phyloP scores from a whole-genome alignment of 2,888 invertebrate genomes.

The Gibbula magus region DNA sequence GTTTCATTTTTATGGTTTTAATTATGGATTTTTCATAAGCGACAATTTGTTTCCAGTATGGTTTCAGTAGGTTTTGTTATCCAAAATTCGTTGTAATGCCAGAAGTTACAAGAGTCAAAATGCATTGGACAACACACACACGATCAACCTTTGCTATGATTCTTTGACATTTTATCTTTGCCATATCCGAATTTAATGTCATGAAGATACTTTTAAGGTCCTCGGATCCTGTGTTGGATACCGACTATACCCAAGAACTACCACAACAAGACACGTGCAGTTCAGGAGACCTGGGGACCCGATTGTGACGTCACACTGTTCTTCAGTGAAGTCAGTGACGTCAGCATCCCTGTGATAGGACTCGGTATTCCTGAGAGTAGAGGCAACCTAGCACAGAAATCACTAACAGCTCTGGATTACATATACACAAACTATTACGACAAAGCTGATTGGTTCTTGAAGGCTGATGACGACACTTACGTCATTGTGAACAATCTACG shows the following conservation, averaged over 20 bases:
- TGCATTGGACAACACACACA: too few species aligned
- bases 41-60: too few species aligned
- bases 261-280: slow-evolving; percentile 89
- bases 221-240: slow-evolving; percentile 89
- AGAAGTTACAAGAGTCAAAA: too few species aligned
- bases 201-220: slow-evolving; percentile 79
- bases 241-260: slow-evolving; percentile 96
- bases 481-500: slow-evolving; percentile 96
- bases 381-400: slow-evolving; percentile 97
- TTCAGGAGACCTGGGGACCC: slow-evolving; percentile 96
- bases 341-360: slow-evolving; percentile 83
- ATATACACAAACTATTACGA: slow-evolving; percentile 87
- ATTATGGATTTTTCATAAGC: too few species aligned
- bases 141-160: too few species aligned
- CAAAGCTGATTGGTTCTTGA: slow-evolving; percentile 96
- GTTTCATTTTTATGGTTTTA: too few species aligned
- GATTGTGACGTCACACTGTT: slow-evolving; percentile 79
- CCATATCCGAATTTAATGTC: too few species aligned
- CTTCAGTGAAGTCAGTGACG: slow-evolving; percentile 79
- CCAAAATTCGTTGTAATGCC: too few species aligned
- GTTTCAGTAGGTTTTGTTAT: too few species aligned
- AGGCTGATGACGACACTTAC: slow-evolving; percentile 98
- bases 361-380: slow-evolving; percentile 91
- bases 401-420: slow-evolving; percentile 93
- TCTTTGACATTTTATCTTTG: too few species aligned